These are phyloP conservation scores for Willisornis vidua DNA, from an alignment of 2,113 vertebrate species.

Conservation along the genomic window DNA sequence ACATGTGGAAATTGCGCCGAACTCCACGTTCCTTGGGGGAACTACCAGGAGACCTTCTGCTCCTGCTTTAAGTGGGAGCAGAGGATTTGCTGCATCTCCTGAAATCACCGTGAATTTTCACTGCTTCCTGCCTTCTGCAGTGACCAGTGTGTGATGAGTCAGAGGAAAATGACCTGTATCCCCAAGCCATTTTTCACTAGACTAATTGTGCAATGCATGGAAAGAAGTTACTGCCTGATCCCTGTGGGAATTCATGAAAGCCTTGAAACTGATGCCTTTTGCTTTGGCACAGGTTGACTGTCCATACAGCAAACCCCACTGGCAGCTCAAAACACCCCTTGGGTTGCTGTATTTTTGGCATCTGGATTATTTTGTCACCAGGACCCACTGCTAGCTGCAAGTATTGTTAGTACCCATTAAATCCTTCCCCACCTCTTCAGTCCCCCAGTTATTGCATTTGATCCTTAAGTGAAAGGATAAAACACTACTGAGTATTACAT, in stretches of 20 bases:
- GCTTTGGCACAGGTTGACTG: neutral
- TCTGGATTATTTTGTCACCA: neutral
- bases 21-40: neutral
- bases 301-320: neutral
- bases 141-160: neutral
- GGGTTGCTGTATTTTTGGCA: neutral
- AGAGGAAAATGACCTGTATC: neutral
- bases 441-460: neutral
- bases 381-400: neutral
- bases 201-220: constrained; percentile 13
- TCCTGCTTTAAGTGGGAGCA: neutral
- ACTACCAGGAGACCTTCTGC: neutral
- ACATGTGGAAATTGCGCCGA: neutral
- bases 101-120: neutral
- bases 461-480: neutral
- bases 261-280: neutral
- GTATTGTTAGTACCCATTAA: neutral
- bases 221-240: neutral
- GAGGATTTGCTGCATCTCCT: neutral
- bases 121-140: neutral
- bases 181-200: neutral
- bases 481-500: neutral
- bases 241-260: neutral
- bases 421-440: neutral
- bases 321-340: neutral